phyloP scores from a whole-genome alignment of 2,888 invertebrate species.

The Amiota mariae region DNA sequence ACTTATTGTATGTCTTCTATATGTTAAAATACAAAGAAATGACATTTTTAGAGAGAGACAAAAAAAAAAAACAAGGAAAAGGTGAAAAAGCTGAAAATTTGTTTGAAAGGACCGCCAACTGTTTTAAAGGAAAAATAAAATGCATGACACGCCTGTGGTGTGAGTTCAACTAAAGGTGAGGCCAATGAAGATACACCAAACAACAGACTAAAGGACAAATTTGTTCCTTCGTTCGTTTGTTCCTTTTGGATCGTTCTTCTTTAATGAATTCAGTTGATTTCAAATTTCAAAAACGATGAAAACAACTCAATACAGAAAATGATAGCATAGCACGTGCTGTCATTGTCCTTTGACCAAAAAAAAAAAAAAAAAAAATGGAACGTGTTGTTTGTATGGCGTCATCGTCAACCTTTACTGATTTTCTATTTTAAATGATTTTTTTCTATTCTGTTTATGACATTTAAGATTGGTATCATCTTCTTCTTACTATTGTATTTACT shows the following conservation, averaged over 20 bases:
- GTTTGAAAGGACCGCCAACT: conserved; percentile 56
- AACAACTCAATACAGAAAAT: background rate
- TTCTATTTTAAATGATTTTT: background rate
- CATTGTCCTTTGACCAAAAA: conserved; percentile 7
- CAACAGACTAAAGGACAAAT: conserved; percentile 15
- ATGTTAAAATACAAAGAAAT: background rate
- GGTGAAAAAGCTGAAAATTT: conserved; percentile 23
- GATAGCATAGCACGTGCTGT: conserved; percentile 21
- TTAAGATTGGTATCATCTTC: background rate
- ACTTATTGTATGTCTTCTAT: background rate
- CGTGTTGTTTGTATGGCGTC: background rate
- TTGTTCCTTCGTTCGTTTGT: too few relatives aligned
- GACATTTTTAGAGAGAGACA: background rate
- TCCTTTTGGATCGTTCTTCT: background rate
- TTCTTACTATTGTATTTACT: background rate
- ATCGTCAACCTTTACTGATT: background rate
- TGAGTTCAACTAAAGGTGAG: background rate
- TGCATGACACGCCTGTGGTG: conserved; percentile 48
- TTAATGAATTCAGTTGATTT: conserved; percentile 18
- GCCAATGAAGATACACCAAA: background rate
- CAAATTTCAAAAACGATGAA: conserved; percentile 19
- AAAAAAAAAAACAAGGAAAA: conserved; percentile 1
- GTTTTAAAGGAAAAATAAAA: conserved; percentile 57
- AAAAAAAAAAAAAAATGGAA: background rate
- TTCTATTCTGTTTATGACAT: background rate